Base-by-base conservation (phyloP, 2,797 vertebrate species). In the Macroramphosus scolopax region DNA sequence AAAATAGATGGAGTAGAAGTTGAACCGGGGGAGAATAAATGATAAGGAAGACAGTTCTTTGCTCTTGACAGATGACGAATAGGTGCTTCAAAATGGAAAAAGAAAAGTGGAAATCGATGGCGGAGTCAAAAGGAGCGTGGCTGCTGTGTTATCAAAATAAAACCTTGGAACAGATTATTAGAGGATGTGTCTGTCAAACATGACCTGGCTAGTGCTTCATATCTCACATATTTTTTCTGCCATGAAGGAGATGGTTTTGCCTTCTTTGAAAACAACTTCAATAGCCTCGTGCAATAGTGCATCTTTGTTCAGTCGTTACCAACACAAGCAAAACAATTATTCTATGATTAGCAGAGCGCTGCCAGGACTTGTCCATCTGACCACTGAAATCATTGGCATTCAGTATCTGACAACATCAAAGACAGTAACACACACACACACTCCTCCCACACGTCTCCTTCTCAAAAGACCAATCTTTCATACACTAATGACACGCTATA, bases 401-500 rank as follows among this genome's bases (percentile, higher is more conserved):
- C 74, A 57, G 49, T 66, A 62, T 69, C 58, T 73, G 74, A 80
- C 59, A 75, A 81, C 78, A 85, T 88, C 84, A 89, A 88, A 89
- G 82, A 50, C 33, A 15, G 49, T 48, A 52, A 77, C 52, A 66
- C 59, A 79, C 34, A 38, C 35, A 55, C 15, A 34, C 50, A 55
- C 38, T 58, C 75, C 77, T 78, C 80, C 68, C 38, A 61, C 64
- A 47, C 13, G 2, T 68, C 67, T 65, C 31, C 53, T 56, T 81
- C 64, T 81, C 60, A 68, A 84, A 82, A 85, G 72, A 82, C 59
- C 72, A 64, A 85, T 84, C 82, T 74, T 77, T 82, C 75, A 79
- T 74, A 70, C 17, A 5, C 61, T 80, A 83, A 88, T 84, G 78
- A 87, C 80, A 83, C 41, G 22, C 75, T 68, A 25, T 35, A 58